Evolutionary conservation across 2,888 invertebrate genomes (phyloP).

Genomic region (Hanleya hanleyi): DNA sequence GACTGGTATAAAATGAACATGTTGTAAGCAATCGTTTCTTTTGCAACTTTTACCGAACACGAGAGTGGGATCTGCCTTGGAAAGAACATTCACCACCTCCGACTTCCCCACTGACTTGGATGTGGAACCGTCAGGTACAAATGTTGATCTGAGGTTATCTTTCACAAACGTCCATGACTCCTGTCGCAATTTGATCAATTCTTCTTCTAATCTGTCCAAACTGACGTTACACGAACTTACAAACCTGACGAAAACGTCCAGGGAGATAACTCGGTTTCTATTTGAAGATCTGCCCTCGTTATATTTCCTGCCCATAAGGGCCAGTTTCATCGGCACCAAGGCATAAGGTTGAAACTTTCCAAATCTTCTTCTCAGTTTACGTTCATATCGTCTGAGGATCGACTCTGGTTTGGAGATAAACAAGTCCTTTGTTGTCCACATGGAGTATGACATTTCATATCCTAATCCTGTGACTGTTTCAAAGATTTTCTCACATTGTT

Average conservation of each 20-base stretch:
- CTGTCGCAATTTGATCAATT: background rate
- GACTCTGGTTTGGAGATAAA: background rate
- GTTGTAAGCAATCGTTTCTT: background rate
- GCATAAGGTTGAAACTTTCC: background rate
- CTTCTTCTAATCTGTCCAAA: background rate
- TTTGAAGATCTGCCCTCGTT: background rate
- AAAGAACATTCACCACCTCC: background rate
- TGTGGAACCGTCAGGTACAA: no score
- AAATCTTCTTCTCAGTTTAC: background rate
- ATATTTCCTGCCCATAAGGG: background rate
- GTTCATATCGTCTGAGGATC: background rate
- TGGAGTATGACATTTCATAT: background rate
- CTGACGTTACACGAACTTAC: background rate
- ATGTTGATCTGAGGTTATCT: background rate
- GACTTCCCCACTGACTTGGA: no score
- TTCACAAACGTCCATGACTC: background rate
- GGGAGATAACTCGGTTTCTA: background rate
- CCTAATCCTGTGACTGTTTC: background rate
- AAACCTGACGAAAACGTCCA: background rate
- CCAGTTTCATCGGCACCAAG: background rate
- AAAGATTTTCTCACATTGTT: background rate
- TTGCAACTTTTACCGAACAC: background rate
- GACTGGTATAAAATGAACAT: background rate
- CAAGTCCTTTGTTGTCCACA: background rate
- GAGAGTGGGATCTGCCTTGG: background rate